Base-by-base conservation (phyloP, 2,888 invertebrate species). In the Cataglyphis livida region DNA sequence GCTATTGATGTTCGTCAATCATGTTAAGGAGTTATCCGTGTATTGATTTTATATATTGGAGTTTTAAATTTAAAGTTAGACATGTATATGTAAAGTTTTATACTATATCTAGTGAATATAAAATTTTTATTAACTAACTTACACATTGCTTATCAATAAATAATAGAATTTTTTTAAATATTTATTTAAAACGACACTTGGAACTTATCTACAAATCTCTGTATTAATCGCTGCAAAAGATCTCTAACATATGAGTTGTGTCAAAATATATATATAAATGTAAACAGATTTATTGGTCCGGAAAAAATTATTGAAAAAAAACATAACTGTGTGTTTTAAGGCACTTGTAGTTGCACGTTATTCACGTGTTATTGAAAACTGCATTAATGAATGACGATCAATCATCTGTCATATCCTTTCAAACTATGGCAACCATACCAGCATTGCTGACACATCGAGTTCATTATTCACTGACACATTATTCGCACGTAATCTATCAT, bases 381-480 rank as follows among this genome's bases (percentile, higher is more conserved):
- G 18, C 71, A 79, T 79, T 71, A 79, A 71, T 71, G 71, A 71
- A 78, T 71, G 71, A 61, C 59, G 78, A 79, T 79, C 78, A 79
- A 79, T 79, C 71, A 79, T 44, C 71, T 59, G 71, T 71, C 78
- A 59, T 18, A 79, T 71, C 71, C 78, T 71, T 79, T 71, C 73
- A 59, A 35, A 71, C 71, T 44, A 35, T 59, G 59, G 71, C 66
- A 71, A 44, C 59, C 71, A 35, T 44, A 48, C 71, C 78, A 59
- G 35, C 35, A 71, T 71, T 76, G 68, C 76, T 76, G 76, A 76
- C 76, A 76, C 68, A n/a, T 51, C 54, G 9, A 71, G 71, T 79
- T 79, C 78, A 79, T 79, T 79, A 79, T 71, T 79, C 78, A 71
- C 71, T 71, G 78, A 71, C 78, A 79, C 71, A 54, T 79, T 71